A percentile compares a stretch with the other conserved stretches of the same genome.
Evolutionary conservation across 2,888 invertebrate species (phyloP).

Genomic region (Orthosia gracilis): DNA sequence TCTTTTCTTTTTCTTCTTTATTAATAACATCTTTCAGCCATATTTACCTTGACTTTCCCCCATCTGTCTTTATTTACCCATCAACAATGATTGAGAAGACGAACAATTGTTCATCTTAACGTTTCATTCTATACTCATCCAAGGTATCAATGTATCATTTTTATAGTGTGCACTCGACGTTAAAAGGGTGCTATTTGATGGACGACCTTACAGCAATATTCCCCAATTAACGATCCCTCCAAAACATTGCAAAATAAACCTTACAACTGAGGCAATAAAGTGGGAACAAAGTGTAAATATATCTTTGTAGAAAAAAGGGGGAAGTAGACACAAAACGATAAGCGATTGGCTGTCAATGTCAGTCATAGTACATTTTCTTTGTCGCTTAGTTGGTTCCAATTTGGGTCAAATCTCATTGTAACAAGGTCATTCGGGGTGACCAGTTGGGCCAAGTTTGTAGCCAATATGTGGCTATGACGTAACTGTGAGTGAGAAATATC

Average conservation of each 20-base stretch:
- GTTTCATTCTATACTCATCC: constrained; percentile 49
- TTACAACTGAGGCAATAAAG: background rate
- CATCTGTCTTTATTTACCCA: constrained; percentile 51
- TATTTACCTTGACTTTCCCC: constrained; percentile 14
- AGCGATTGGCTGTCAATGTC: constrained; percentile 73
- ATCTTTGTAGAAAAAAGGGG: constrained; percentile 45
- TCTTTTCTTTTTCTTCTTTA: background rate
- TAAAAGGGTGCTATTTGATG: constrained; percentile 79
- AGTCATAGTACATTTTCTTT: constrained; percentile 66
- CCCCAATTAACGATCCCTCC: constrained; percentile 26
- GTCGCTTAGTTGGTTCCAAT: constrained; percentile 60
- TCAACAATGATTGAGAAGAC: constrained; percentile 54
- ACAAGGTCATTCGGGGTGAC: constrained; percentile 48
- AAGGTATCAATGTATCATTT: constrained; percentile 75
- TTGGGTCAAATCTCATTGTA: constrained; percentile 61
- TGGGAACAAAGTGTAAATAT: constrained; percentile 15
- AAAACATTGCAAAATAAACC: constrained; percentile 40
- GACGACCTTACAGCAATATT: constrained; percentile 71
- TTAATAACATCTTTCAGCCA: background rate
- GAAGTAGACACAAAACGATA: constrained; percentile 64
- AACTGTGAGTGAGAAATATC: background rate
- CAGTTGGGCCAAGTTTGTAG: constrained; percentile 43
- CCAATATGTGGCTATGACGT: constrained; percentile 33
- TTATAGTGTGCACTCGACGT: constrained; percentile 75
- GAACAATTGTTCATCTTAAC: constrained; percentile 44